A percentile compares a stretch with the other conserved stretches of the same genome.
These are phyloP conservation scores for Capreolus pygargus DNA, from an alignment of 2,113 vertebrate genomes.

Conservation along the genomic window DNA sequence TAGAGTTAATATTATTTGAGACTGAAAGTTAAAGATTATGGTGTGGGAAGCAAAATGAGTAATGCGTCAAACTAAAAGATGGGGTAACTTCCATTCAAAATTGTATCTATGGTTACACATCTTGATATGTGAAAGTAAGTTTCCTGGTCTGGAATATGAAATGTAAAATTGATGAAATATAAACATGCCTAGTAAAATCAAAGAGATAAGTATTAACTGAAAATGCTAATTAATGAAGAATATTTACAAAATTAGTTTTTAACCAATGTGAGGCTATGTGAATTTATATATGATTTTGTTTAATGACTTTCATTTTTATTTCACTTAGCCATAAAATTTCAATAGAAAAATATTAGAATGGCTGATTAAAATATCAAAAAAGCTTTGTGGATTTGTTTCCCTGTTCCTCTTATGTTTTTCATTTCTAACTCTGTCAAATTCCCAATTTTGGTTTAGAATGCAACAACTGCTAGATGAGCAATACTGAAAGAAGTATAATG, in stretches of 20 bases:
- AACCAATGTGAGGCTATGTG: not conserved
- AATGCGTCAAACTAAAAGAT: not conserved
- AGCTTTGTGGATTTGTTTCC: not conserved
- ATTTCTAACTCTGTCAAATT: not conserved
- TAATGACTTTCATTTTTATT: not conserved
- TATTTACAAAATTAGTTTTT: not conserved
- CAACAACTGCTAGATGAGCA: not conserved
- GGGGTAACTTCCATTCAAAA: not conserved
- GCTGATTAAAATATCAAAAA: not conserved
- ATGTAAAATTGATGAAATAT: not conserved
- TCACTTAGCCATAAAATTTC: not conserved
- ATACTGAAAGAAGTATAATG: not conserved
- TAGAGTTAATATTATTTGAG: not conserved
- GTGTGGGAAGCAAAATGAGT: not conserved
- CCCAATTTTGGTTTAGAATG: not conserved
- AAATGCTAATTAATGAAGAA: not conserved
- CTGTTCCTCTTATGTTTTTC: not conserved
- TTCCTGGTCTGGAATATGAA: not conserved
- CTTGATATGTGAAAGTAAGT: not conserved
- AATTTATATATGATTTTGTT: not conserved
- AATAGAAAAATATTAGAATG: not conserved
- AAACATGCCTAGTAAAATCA: not conserved
- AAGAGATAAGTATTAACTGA: not conserved
- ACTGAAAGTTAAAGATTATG: not conserved
- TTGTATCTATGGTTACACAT: not conserved